These are phyloP conservation scores for Mus musculus DNA, from an alignment of 2,113 vertebrate species.

Conservation along the genomic window GRCm39 chr8:11739001-11739500, in stretches of 20 bases:
- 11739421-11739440: fast-evolving
- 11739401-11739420: fast-evolving
- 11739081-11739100: too few relatives aligned
- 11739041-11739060: too few relatives aligned
- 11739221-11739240: neutral
- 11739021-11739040: too few relatives aligned
- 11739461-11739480: too few relatives aligned
- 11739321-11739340: neutral
- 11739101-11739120: too few relatives aligned
- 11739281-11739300: neutral
- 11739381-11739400: neutral
- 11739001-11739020: too few relatives aligned
- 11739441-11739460: too few relatives aligned
- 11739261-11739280: too few relatives aligned
- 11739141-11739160: neutral
- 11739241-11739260: neutral
- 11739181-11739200: neutral
- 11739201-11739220: neutral
- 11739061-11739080: too few relatives aligned
- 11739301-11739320: neutral
- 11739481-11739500: neutral
- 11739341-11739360: neutral
- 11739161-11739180: neutral
- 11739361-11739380: neutral
- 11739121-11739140: neutral